Percentiles rank a stretch among this genome's conserved stretches.
phyloP scores from a whole-genome alignment of 1,140 invertebrate genomes.

The Lepidostoma basale region DNA sequence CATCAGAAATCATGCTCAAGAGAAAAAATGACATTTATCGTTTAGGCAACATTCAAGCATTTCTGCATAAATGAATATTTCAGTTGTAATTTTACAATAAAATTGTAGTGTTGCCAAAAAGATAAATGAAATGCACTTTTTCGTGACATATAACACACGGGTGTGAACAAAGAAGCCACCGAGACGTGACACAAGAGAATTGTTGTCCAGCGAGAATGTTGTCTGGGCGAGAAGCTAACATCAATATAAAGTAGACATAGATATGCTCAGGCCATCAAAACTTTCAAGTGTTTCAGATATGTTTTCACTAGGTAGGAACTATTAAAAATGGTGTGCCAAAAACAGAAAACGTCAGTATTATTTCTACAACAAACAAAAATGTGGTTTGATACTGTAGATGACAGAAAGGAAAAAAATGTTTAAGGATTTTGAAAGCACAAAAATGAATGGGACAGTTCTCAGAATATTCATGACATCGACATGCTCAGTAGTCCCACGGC shows the following conservation, averaged over 20 bases:
- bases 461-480: too few species aligned
- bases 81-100: neutral
- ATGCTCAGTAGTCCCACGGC: constrained; percentile 16
- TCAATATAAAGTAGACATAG: neutral
- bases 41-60: neutral
- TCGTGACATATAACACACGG: too few species aligned
- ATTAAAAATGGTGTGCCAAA: too few species aligned
- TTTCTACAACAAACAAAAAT: too few species aligned
- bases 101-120: neutral
- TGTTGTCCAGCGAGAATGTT: too few species aligned
- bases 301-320: too few species aligned
- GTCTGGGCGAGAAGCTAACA: neutral
- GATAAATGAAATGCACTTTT: neutral
- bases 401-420: too few species aligned
- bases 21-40: neutral
- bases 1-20: constrained; percentile 11
- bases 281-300: neutral
- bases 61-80: neutral
- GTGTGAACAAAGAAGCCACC: too few species aligned
- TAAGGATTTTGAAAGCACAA: too few species aligned
- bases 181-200: too few species aligned
- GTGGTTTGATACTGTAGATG: too few species aligned
- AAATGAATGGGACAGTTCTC: too few species aligned
- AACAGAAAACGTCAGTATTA: neutral
- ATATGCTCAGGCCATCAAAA: neutral